Percentiles rank a stretch among this genome's conserved stretches.
These are phyloP conservation scores for Asarcornis scutulata DNA, from an alignment of 2,113 vertebrate species.

Conservation along the genomic window DNA sequence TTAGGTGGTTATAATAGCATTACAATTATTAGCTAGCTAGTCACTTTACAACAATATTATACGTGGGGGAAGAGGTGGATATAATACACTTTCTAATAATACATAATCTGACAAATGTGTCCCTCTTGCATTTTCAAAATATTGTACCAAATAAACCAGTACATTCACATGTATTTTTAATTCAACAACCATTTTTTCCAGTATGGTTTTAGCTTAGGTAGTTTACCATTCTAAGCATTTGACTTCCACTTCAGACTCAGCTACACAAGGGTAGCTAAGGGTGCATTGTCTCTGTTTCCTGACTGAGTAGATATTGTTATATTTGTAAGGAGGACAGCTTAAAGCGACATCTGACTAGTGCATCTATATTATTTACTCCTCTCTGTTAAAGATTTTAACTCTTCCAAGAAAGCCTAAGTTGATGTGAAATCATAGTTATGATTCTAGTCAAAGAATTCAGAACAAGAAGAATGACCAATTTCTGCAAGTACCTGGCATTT, in stretches of 20 bases:
- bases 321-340: not conserved
- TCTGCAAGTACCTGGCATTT: not conserved
- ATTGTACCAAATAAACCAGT: not conserved
- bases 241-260: not conserved
- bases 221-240: not conserved
- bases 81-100: not conserved
- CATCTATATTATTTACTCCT: not conserved
- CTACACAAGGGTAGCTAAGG: not conserved
- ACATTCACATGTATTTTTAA: not conserved
- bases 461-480: not conserved
- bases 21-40: not conserved
- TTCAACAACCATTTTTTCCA: not conserved
- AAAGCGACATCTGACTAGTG: not conserved
- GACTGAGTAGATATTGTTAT: not conserved
- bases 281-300: not conserved
- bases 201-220: not conserved
- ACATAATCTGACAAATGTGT: not conserved
- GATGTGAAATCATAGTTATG: not conserved
- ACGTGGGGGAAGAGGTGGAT: not conserved
- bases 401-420: not conserved
- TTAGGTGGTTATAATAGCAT: not conserved
- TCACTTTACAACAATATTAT: not conserved
- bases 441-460: conserved; percentile 9
- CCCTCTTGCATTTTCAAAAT: not conserved
- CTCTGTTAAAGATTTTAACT: not conserved